Evolutionary conservation across 2,888 invertebrate species (phyloP), one percentile per base, ranked within the genome.

Genomic region (Adelphocoris suturalis): DNA sequence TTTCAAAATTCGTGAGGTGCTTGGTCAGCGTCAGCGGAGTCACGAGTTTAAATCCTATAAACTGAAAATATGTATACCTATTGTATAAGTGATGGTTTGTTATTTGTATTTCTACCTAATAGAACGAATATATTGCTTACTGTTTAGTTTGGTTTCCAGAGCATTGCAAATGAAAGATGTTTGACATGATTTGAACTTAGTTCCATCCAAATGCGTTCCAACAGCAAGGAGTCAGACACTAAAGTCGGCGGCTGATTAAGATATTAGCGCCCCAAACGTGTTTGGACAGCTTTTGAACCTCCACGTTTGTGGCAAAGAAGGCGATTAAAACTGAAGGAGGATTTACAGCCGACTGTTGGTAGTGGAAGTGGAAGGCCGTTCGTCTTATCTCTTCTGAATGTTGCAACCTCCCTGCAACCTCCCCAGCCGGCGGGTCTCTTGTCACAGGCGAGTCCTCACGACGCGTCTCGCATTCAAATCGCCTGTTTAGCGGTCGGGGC

Each of bases 291-390:
- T 68, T 68, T 68, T 9, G 16, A 19, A 68, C 11, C 68, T 68
- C 68, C 68, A 23, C 19, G 23, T 68, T 68, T 68, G 68, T 68
- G 68, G 68, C 68, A 68, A 68, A 68, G 23, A 7, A 68, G 68
- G 23, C 68, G 68, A 68, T 68, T 68, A 68, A 68, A 23, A 68
- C n/a, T 68, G 68, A 68, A 68, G 68, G 68, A 68, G 68, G 68
- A 68, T 68, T 68, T 23, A 68, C 68, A 23, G 68, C 57, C 27
- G 68, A 68, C 68, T 68, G 68, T 68, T 68, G 23, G 68, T 68
- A 27, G 68, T 68, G 68, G 68, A 61, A 14, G 68, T 68, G 68
- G 78, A 78, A 78, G 78, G 78, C 78, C 78, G 78, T 78, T 46
- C 78, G 78, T 78, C 78, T 78, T 78, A 78, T 78, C 78, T 78